Evolutionary conservation across 2,113 vertebrate species (phyloP).

Genomic region (Pituophis catenifer): DNA sequence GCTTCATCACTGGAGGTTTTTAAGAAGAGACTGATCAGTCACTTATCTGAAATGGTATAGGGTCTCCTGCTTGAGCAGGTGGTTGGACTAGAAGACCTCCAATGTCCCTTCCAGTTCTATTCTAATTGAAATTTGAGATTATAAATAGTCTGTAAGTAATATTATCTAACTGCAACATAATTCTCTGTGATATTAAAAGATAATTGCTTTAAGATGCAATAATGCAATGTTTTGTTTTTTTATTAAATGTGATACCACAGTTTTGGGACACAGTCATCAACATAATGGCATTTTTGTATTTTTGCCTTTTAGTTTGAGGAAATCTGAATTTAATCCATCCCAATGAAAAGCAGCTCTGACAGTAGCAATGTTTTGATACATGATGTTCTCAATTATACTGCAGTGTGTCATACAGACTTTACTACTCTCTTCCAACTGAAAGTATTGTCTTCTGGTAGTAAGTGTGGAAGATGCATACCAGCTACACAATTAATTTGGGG

Average conservation of each 20-base stretch:
- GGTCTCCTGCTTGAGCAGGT: not conserved
- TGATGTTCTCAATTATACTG: not conserved
- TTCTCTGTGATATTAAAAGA: not conserved
- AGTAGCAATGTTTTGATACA: slow-evolving; percentile 10
- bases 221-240: not conserved
- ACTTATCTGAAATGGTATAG: not conserved
- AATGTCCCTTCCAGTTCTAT: not conserved
- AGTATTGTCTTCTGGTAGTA: not conserved
- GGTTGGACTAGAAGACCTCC: not conserved
- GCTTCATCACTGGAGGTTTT: not conserved
- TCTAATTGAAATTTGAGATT: not conserved
- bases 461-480: not conserved
- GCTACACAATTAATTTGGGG: not conserved
- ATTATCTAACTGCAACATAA: not conserved
- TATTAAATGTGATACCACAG: not conserved
- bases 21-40: not conserved
- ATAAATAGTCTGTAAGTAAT: not conserved
- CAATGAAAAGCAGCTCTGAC: not conserved
- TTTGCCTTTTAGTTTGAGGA: not conserved
- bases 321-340: not conserved
- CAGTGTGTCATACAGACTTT: not conserved
- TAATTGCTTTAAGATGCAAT: not conserved
- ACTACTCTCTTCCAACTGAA: not conserved
- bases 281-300: not conserved
- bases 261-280: not conserved